These are phyloP conservation scores for Crocallis elinguaria DNA, from an alignment of 2,888 invertebrate genomes.

Conservation along the genomic window DNA sequence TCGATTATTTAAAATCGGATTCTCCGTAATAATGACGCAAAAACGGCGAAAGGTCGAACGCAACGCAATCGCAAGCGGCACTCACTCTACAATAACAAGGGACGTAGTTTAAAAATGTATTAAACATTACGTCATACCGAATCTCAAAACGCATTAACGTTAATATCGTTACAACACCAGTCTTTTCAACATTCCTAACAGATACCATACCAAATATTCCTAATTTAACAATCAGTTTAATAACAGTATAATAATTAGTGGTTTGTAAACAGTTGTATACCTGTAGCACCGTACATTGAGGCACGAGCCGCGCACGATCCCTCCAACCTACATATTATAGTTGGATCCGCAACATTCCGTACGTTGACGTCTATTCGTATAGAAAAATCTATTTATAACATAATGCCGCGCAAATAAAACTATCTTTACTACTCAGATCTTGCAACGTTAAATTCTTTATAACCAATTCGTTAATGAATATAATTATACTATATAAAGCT, in stretches of 20 bases:
- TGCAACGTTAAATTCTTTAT: conserved; percentile 22
- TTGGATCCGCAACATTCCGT: conserved; percentile 28
- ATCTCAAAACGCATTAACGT: conserved; percentile 1
- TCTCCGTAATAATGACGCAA: conserved; percentile 13
- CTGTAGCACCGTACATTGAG: conserved; percentile 25
- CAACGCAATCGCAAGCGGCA: conserved; percentile 1
- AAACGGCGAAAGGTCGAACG: conserved; percentile 6
- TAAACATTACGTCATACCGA: neutral
- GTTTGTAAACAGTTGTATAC: conserved; percentile 1
- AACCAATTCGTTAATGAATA: conserved; percentile 13
- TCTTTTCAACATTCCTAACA: conserved; percentile 26
- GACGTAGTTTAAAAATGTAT: conserved; percentile 2
- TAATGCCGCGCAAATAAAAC: conserved; percentile 20
- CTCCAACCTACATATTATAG: conserved; percentile 35
- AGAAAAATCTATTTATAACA: conserved; percentile 25
- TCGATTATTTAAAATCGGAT: conserved; percentile 9
- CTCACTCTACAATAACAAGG: conserved; percentile 1
- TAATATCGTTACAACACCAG: conserved; percentile 24
- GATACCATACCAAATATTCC: conserved; percentile 2
- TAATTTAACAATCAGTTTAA: neutral
- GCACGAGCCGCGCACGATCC: conserved; percentile 40
- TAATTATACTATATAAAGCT: neutral
- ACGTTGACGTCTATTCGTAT: conserved; percentile 11
- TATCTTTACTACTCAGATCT: conserved; percentile 35
- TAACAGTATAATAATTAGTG: neutral